These are phyloP conservation scores for Desoria tigrina DNA, from an alignment of 2,888 invertebrate genomes.

Conservation along the genomic window DNA sequence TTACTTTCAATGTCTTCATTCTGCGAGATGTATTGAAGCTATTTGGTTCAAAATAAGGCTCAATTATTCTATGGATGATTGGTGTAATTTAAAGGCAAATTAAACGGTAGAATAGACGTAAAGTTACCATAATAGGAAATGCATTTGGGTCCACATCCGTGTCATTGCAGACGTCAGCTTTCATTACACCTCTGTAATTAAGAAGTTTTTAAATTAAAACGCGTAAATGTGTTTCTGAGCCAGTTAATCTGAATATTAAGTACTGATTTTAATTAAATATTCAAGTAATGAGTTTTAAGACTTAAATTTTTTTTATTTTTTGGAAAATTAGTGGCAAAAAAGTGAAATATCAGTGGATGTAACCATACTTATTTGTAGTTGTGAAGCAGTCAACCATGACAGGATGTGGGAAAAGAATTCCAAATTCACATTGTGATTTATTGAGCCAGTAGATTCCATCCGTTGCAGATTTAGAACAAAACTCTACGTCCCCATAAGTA, in stretches of 20 bases:
- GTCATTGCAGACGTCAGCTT: slow-evolving; percentile 2
- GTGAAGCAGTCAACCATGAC: not conserved
- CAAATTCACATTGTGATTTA: not conserved
- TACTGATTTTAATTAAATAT: no score
- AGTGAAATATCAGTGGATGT: not conserved
- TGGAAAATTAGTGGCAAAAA: not conserved
- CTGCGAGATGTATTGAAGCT: slow-evolving; percentile 2
- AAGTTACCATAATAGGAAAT: not conserved
- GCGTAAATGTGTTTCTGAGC: no score
- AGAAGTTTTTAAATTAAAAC: no score
- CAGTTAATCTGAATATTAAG: no score
- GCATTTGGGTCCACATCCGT: no score
- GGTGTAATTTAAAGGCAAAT: not conserved
- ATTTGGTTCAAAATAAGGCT: no score
- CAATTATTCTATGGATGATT: no score
- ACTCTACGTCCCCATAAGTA: not conserved
- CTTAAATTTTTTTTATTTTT: no score
- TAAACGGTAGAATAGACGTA: not conserved
- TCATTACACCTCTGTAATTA: not conserved
- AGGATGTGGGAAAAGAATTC: not conserved
- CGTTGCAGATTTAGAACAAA: not conserved
- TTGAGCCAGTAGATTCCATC: not conserved
- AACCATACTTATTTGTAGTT: not conserved
- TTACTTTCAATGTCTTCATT: no score
- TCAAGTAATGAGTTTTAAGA: no score